These are phyloP conservation scores for Dolichotis patagonum DNA, from an alignment of 2,113 vertebrate species.

Conservation along the genomic window DNA sequence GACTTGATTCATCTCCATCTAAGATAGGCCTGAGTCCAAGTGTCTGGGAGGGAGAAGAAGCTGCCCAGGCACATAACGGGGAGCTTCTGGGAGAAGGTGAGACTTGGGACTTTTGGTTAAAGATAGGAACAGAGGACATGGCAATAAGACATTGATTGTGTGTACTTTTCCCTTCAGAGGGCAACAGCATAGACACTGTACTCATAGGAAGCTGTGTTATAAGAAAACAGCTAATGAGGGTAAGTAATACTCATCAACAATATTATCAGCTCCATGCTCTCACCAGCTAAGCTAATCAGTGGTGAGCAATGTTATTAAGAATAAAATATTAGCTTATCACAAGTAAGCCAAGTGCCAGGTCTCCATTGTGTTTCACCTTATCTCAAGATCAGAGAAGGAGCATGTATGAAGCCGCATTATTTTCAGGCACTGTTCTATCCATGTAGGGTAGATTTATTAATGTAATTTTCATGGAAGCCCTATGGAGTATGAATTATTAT, in stretches of 20 bases:
- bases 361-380: constrained; percentile 66
- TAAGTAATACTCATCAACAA: background rate
- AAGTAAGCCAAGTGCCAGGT: constrained; percentile 47
- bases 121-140: background rate
- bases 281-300: background rate
- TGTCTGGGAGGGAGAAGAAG: background rate
- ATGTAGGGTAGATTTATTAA: background rate
- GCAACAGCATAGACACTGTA: background rate
- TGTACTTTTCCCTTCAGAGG: background rate
- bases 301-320: background rate
- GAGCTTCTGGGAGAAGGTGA: background rate
- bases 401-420: background rate
- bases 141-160: background rate
- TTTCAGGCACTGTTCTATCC: background rate
- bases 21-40: background rate
- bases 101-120: background rate
- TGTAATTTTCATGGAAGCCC: background rate
- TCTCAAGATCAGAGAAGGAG: constrained; percentile 56
- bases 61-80: background rate
- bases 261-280: background rate
- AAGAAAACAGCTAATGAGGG: background rate
- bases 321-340: background rate
- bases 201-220: background rate
- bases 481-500: background rate
- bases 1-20: no score